phyloP scores from a whole-genome alignment of 2,797 vertebrate genomes.

The Malacoraja senta region DNA sequence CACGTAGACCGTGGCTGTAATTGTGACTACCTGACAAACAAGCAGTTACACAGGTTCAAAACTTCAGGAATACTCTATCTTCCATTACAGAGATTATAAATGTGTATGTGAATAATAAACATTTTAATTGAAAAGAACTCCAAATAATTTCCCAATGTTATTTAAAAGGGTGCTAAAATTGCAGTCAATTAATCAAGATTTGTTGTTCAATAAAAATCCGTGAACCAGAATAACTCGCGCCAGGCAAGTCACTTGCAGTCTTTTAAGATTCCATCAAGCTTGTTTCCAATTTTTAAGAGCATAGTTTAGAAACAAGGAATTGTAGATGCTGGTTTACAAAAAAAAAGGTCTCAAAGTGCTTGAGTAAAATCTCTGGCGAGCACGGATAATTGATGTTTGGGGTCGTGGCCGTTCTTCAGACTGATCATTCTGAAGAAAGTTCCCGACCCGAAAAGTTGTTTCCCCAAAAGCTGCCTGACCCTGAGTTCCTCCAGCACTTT shows the following conservation, averaged over 20 bases:
- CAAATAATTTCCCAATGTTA: neutral
- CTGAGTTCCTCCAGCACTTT: neutral
- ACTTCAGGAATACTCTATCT: neutral
- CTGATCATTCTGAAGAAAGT: too few relatives aligned
- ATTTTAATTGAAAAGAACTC: neutral
- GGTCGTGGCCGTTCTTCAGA: too few relatives aligned
- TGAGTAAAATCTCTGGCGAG: too few relatives aligned
- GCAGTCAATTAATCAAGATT: neutral
- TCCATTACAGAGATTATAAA: neutral
- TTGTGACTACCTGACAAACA: conserved; percentile 23
- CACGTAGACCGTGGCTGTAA: conserved; percentile 11
- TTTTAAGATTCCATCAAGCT: neutral
- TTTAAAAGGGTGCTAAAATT: neutral
- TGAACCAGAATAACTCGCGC: neutral
- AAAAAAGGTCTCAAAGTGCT: too few relatives aligned
- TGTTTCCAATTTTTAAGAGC: neutral
- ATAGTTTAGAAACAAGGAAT: too few relatives aligned
- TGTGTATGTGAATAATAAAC: neutral
- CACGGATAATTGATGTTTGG: too few relatives aligned
- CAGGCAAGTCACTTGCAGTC: neutral
- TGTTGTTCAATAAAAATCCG: neutral
- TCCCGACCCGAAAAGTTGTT: too few relatives aligned
- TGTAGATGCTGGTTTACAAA: too few relatives aligned
- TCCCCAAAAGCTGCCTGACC: too few relatives aligned
- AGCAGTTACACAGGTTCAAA: neutral